Conservation (phyloP, 1,140 invertebrate species). For the Caenorhabditis inopinata region DNA sequence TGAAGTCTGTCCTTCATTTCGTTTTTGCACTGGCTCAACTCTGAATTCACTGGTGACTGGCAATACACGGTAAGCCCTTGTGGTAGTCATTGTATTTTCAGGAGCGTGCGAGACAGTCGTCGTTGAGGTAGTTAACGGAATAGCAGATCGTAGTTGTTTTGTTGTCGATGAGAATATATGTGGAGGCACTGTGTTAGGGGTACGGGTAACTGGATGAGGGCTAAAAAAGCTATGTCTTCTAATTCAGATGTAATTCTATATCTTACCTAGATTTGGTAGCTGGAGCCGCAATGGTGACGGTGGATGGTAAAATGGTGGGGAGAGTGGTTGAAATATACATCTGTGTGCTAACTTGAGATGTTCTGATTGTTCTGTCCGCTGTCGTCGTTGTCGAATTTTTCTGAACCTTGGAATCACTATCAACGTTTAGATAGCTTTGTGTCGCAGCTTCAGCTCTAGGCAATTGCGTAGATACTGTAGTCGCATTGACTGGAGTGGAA, state of each 20-base stretch:
- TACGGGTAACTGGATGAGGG: neutral
- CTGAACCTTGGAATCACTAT: neutral
- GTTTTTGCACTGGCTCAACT: neutral
- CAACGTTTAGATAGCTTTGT: neutral
- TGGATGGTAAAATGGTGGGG: neutral
- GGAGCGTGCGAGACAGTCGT: neutral
- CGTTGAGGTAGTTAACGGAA: neutral
- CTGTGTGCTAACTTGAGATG: neutral
- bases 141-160: neutral
- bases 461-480: neutral
- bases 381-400: neutral
- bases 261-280: too few relatives aligned
- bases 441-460: neutral
- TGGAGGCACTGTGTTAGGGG: neutral
- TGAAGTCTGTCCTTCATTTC: conserved; percentile 1
- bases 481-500: neutral
- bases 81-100: neutral
- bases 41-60: neutral
- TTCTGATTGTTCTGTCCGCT: neutral
- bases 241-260: too few relatives aligned
- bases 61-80: neutral
- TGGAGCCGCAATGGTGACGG: neutral
- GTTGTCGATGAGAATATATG: conserved; percentile 11
- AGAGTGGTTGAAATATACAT: neutral
- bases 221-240: too few relatives aligned